Base-by-base conservation (phyloP, 2,797 vertebrate genomes). In the Tamandua tetradactyla region DNA sequence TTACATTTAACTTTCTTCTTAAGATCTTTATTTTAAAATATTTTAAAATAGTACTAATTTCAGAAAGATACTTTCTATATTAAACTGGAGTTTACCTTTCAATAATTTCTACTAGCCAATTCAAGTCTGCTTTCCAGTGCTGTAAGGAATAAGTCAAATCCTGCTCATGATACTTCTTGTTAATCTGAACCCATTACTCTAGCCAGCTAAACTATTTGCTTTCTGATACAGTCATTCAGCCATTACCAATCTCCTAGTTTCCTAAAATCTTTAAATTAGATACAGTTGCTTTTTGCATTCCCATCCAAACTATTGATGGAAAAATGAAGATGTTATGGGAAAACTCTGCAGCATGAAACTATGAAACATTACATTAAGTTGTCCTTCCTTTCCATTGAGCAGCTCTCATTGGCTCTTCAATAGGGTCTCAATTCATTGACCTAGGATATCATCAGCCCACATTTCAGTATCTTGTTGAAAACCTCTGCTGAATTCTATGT, bases 71-170 rank as follows among this genome's bases (percentile, higher is more conserved):
- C 44, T 83, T 86, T 88, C 1, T 20, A 71, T 49, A 76, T 76
- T 91, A 71, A 93, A 32, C 27, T 94, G 11, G 91, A 91, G 86
- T 49, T 83, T 87, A 37, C 40, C 42, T 79, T 82, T 69, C 68
- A 81, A 52, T 64, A 76, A 59, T 64, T 79, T 87, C 47, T 81
- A 9, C 18, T 59, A 44, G 30, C 44, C 25, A 59, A 13, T 76
- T 72, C 27, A 89, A 25, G 30, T 20, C n/a, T 82, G 23, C 52
- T 87, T 83, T 91, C 37, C 47, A 72, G 27, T 8, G 20, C 52
- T 11, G 30, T 2, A 49, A 1, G 44, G 15, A 75, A n/a, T 40
- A 15, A 76, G 3, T 61, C 23, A 91, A 52, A 20, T 6, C 47
- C 30, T 52, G 12, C 25, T 78, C 42, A 35, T 55, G 30, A 71